Conservation (phyloP, 1,140 invertebrate species). For the Contarinia nasturtii region DNA sequence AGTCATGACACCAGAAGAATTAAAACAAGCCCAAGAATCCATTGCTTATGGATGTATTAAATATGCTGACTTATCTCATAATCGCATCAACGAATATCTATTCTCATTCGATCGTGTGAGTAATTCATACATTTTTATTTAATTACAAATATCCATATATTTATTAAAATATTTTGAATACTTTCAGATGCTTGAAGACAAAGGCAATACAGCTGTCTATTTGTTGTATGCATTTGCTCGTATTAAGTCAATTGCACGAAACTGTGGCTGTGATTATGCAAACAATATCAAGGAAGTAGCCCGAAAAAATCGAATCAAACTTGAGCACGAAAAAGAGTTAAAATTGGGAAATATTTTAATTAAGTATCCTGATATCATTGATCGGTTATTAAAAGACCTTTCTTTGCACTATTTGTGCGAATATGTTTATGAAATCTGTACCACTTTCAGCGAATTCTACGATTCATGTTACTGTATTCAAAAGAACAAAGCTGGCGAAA, state of each 20-base stretch:
- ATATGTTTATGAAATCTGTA: conserved; percentile 87
- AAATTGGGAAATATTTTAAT: conserved; percentile 76
- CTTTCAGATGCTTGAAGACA: conserved; percentile 86
- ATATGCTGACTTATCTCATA: conserved; percentile 92
- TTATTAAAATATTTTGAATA: background rate
- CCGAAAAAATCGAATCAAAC: conserved; percentile 34
- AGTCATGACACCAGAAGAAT: conserved; percentile 63
- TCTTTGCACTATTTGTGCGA: conserved; percentile 83
- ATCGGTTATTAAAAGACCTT: conserved; percentile 68
- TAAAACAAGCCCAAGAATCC: conserved; percentile 68
- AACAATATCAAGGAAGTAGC: conserved; percentile 31
- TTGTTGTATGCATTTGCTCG: conserved; percentile 88
- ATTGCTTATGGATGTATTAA: conserved; percentile 98
- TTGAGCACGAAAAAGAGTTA: conserved; percentile 86
- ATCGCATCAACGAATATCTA: conserved; percentile 85
- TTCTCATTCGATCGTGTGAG: conserved; percentile 82
- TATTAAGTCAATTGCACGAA: conserved; percentile 79
- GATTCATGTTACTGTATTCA: conserved; percentile 95
- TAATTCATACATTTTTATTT: background rate
- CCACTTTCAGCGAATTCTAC: conserved; percentile 91
- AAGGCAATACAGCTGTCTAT: conserved; percentile 97
- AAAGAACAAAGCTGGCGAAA: conserved; percentile 58
- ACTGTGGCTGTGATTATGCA: conserved; percentile 40
- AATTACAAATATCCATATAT: too few species aligned
- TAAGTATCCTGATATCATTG: conserved; percentile 74